Evolutionary conservation across 2,797 vertebrate genomes (phyloP).

Genomic region (Leuciscus waleckii): DNA sequence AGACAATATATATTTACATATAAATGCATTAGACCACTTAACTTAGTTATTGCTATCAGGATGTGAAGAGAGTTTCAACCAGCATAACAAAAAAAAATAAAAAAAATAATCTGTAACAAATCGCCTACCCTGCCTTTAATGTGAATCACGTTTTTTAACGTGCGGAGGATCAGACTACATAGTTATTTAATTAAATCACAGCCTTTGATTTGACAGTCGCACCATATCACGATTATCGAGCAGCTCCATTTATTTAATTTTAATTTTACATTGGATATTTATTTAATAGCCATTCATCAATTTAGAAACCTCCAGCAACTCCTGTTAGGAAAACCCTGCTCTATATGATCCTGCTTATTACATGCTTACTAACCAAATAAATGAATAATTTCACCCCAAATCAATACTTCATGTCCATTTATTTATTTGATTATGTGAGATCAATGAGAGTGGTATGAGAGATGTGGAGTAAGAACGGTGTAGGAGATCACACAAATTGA

Average conservation of each 20-base stretch:
- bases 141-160: not conserved
- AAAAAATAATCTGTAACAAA: no score
- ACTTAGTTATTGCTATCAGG: no score
- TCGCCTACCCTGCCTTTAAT: not conserved
- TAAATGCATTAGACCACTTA: no score
- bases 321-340: not conserved
- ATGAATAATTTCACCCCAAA: not conserved
- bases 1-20: no score
- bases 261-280: not conserved
- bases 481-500: not conserved
- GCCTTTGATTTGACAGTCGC: not conserved
- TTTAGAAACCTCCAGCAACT: not conserved
- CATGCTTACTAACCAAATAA: not conserved
- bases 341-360: not conserved
- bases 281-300: not conserved
- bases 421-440: not conserved
- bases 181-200: not conserved
- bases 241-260: not conserved
- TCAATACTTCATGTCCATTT: not conserved
- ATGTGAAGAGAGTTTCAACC: no score
- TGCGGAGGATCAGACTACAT: not conserved
- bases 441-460: not conserved
- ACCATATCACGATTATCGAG: not conserved
- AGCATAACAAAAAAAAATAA: no score
- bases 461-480: not conserved